Conservation (phyloP, 1,140 invertebrate genomes). For the Dendroctonus ponderosae region DNA sequence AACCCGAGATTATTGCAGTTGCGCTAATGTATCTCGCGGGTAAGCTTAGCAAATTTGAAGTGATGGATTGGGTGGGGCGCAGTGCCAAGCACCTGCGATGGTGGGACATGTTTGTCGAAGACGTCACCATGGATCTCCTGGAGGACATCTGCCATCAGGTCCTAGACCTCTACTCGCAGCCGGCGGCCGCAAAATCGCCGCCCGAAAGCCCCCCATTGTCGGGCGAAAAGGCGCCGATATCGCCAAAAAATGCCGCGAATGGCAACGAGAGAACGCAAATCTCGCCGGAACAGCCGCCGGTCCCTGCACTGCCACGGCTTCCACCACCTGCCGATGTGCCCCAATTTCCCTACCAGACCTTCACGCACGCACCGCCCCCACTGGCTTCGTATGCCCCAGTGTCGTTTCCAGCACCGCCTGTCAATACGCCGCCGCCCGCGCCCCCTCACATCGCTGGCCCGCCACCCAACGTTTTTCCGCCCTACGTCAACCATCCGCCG, state of each 20-base stretch:
- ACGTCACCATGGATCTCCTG: slow-evolving; percentile 91
- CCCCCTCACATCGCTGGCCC: slow-evolving; percentile 48
- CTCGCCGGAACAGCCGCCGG: slow-evolving; percentile 21
- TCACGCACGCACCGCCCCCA: slow-evolving; percentile 50
- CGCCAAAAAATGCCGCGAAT: slow-evolving; percentile 25
- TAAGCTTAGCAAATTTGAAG: slow-evolving; percentile 94
- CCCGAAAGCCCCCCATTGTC: slow-evolving; percentile 50
- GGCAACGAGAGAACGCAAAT: slow-evolving; percentile 35
- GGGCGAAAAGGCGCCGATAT: background rate
- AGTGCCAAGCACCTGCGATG: slow-evolving; percentile 80
- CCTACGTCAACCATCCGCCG: slow-evolving; percentile 41
- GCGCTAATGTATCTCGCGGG: slow-evolving; percentile 94
- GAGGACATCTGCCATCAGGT: slow-evolving; percentile 98
- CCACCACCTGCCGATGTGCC: slow-evolving; percentile 49
- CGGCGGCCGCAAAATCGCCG: slow-evolving; percentile 46
- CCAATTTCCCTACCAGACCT: slow-evolving; percentile 49
- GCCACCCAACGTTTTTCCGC: slow-evolving; percentile 47
- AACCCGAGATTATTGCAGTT: slow-evolving; percentile 98
- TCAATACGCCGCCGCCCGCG: slow-evolving; percentile 36
- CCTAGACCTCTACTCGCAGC: slow-evolving; percentile 78
- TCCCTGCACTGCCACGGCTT: slow-evolving; percentile 44
- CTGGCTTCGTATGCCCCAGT: slow-evolving; percentile 21
- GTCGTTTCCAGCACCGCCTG: slow-evolving; percentile 32
- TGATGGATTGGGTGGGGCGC: slow-evolving; percentile 88
- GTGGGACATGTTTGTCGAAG: slow-evolving; percentile 98